A percentile compares a stretch with the other conserved stretches of the same genome.
Conservation (phyloP, 2,888 invertebrate species). For the Sepioteuthis lessoniana region DNA sequence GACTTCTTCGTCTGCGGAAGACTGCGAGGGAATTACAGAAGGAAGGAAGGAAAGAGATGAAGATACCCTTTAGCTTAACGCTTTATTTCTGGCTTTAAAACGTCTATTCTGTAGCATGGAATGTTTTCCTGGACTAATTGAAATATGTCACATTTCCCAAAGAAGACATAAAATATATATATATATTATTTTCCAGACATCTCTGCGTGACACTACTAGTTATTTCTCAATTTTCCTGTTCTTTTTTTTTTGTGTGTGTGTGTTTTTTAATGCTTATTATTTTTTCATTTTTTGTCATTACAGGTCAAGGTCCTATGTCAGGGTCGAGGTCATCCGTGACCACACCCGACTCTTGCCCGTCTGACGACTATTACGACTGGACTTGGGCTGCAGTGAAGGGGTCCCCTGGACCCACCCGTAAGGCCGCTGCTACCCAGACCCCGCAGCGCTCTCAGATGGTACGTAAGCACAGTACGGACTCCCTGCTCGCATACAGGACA, state of each 20-base stretch:
- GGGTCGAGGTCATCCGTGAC: slow-evolving; percentile 42
- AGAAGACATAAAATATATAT: too few relatives aligned
- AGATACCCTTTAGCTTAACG: too few relatives aligned
- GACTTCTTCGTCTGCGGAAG: too few relatives aligned
- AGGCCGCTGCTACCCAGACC: slow-evolving; percentile 54
- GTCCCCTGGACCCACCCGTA: slow-evolving; percentile 49
- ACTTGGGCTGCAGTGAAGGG: slow-evolving; percentile 48
- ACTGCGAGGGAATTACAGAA: too few relatives aligned
- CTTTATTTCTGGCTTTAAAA: too few relatives aligned
- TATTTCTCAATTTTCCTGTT: background rate
- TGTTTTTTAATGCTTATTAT: background rate
- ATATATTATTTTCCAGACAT: too few relatives aligned
- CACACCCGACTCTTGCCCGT: slow-evolving; percentile 46
- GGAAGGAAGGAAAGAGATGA: too few relatives aligned
- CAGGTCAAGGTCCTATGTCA: slow-evolving; percentile 45
- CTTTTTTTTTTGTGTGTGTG: background rate
- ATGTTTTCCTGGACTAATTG: too few relatives aligned
- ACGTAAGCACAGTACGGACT: slow-evolving; percentile 68
- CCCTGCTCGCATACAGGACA: slow-evolving; percentile 66
- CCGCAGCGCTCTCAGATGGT: slow-evolving; percentile 57
- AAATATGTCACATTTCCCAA: too few relatives aligned
- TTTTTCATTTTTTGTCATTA: background rate
- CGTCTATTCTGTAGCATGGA: too few relatives aligned
- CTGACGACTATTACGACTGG: slow-evolving; percentile 48
- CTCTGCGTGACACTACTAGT: background rate